phyloP scores from a whole-genome alignment of 2,113 vertebrate species.

The Tragelaphus imberbis region DNA sequence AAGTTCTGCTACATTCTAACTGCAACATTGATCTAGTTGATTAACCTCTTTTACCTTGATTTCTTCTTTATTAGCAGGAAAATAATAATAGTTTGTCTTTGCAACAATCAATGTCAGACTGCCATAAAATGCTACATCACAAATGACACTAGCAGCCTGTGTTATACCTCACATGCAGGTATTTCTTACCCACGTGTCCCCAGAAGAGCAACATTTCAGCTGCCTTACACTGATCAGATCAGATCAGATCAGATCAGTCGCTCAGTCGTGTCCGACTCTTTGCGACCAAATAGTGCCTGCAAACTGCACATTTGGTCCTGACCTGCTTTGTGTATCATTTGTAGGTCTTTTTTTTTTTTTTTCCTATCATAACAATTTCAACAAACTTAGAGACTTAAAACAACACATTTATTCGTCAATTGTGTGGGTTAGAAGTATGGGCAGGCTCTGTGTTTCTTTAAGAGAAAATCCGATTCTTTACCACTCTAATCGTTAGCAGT shows the following conservation, averaged over 20 bases:
- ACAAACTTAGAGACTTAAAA: neutral
- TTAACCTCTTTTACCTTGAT: neutral
- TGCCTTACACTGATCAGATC: too few species aligned
- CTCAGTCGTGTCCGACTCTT: too few species aligned
- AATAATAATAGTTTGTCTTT: neutral
- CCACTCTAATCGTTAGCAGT: neutral
- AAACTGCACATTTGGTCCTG: neutral
- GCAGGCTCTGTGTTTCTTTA: neutral
- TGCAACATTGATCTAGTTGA: neutral
- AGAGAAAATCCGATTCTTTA: neutral
- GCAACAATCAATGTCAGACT: neutral
- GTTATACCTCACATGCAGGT: neutral
- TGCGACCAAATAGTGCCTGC: neutral
- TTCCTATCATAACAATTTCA: neutral
- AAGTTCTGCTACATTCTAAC: neutral
- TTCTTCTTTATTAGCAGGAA: neutral
- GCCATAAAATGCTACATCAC: neutral
- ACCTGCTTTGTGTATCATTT: neutral
- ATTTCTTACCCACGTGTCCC: neutral
- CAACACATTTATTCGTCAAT: neutral
- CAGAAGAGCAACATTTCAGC: neutral
- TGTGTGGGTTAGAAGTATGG: neutral
- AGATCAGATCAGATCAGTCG: too few species aligned
- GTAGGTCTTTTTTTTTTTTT: neutral
- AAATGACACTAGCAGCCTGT: neutral